These are phyloP conservation scores for Drosophila sp. DNA, from an alignment of 1,140 invertebrate species.

Conservation along the genomic window DNA sequence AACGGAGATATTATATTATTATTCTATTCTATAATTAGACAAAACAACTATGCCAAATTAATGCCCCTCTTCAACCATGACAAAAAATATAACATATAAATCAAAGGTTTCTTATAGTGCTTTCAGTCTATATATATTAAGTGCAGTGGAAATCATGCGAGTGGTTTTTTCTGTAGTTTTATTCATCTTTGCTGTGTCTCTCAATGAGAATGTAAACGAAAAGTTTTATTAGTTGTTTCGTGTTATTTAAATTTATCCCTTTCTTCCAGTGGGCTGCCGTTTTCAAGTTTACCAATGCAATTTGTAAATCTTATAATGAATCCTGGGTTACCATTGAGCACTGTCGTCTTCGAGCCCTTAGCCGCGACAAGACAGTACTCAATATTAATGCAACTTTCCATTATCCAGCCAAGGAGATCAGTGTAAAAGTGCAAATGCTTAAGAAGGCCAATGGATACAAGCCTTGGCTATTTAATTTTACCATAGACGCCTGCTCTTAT, in stretches of 20 bases:
- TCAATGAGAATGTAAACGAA: too few species aligned
- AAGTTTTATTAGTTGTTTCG: background rate
- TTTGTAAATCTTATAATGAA: conserved; percentile 25
- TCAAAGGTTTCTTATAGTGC: too few species aligned
- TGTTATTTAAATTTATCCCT: background rate
- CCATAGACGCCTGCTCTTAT: conserved; percentile 26
- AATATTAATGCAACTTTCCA: background rate
- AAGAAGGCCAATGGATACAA: conserved; percentile 33
- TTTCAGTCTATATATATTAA: too few species aligned
- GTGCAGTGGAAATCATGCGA: too few species aligned
- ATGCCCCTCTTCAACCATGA: background rate
- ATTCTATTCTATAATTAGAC: too few species aligned
- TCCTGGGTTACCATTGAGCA: conserved; percentile 16
- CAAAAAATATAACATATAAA: background rate
- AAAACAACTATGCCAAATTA: background rate
- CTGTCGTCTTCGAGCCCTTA: conserved; percentile 28
- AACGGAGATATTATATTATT: too few species aligned
- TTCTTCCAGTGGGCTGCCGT: conserved; percentile 1
- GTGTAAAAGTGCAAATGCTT: background rate
- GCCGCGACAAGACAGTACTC: conserved; percentile 24
- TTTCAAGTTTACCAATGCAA: conserved; percentile 39
- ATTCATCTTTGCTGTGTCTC: too few species aligned
- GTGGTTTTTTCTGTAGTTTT: too few species aligned
- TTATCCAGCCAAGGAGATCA: background rate
- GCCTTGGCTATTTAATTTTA: conserved; percentile 20